Evolutionary conservation across 2,797 vertebrate species (phyloP), one percentile per base, ranked within the genome.

Genomic region (Podarcis lilfordi): DNA sequence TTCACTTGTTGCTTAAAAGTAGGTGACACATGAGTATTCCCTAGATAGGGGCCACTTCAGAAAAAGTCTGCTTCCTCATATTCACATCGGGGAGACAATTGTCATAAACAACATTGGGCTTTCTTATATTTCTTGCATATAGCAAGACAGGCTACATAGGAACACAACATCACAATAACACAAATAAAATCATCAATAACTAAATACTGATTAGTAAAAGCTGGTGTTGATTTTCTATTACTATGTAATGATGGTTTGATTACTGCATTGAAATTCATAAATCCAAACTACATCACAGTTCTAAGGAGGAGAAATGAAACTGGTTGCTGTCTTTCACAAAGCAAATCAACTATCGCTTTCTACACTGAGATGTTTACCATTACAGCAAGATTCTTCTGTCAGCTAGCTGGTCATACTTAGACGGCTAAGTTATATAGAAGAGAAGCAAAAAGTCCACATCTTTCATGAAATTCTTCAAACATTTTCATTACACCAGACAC

Each of bases 301-400:
- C 3, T 50, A 35, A 72, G 3, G 37, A n/a, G 64, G 2, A n/a
- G 78, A 75, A 89, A n/a, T 86, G 82, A 85, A 85, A 23, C 86
- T 86, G 29, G 84, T 92, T 86, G 75, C 85, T 89, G 79, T 86
- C 94, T 83, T 43, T 90, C 90, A 50, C 0, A 1, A 88, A 90
- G 88, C 81, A 25, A 91, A 92, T 88, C 71, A 89, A 80, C 82
- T 75, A 43, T 88, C 61, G 88, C 86, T 85, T 32, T 82, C 75
- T 89, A 91, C 87, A 84, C 69, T 64, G n/a, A 40, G 86, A 85
- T 71, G 0, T 0, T 9, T 0, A 11, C 80, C 0, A 55, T 91
- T 90, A 90, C 43, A 90, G 27, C 80, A 88, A 64, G 50, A 11
- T 86, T 90, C 75, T 27, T 79, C 43, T 90, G 37, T 2, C 19